A percentile compares a stretch with the other conserved stretches of the same genome.
phyloP scores from a whole-genome alignment of 2,888 invertebrate genomes.

The Coelinius sp. region DNA sequence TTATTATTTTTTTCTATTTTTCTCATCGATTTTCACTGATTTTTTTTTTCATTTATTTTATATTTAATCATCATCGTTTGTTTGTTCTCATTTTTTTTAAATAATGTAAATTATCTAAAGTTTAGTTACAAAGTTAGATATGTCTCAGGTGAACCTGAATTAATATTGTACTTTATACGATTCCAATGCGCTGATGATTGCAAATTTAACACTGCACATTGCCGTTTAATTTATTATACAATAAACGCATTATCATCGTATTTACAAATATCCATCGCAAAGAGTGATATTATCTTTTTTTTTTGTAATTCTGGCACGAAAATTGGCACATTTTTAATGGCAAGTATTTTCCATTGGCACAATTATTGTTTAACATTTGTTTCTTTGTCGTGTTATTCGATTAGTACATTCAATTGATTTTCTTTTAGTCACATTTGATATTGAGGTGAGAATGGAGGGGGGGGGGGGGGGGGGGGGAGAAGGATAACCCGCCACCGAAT shows the following conservation, averaged over 20 bases:
- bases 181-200: constrained; percentile 48
- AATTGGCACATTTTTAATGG: constrained; percentile 69
- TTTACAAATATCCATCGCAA: constrained; percentile 11
- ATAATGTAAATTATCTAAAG: constrained; percentile 45
- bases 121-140: constrained; percentile 70
- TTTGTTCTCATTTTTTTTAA: constrained; percentile 30
- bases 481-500: constrained; percentile 4
- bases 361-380: constrained; percentile 50
- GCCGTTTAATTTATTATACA: constrained; percentile 48
- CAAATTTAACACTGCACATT: constrained; percentile 26
- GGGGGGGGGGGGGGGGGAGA: neutral
- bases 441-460: neutral
- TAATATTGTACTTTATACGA: constrained; percentile 68
- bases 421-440: neutral
- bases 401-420: constrained; percentile 23
- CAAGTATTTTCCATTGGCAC: constrained; percentile 67
- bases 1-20: constrained; percentile 35
- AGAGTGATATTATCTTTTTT: constrained; percentile 28
- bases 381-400: constrained; percentile 13
- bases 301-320: constrained; percentile 20
- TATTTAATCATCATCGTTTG: constrained; percentile 28
- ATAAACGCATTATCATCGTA: constrained; percentile 42
- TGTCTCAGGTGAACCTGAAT: constrained; percentile 69
- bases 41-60: constrained; percentile 22
- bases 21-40: constrained; percentile 22